phyloP scores from a whole-genome alignment of 2,888 invertebrate genomes.

The Acanthoscelides obtectus region DNA sequence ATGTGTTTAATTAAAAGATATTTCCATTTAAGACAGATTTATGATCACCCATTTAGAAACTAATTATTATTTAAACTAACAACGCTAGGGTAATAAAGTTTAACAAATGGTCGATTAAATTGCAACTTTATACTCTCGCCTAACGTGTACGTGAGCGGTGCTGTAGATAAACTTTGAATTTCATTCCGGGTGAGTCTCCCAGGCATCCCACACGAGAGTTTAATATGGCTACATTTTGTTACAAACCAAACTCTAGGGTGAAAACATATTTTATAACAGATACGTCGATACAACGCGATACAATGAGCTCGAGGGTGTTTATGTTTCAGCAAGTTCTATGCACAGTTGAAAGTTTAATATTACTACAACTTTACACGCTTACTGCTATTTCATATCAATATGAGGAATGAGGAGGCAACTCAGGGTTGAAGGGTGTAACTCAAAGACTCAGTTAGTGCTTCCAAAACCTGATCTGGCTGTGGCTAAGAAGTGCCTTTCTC shows the following conservation, averaged over 20 bases:
- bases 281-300: neutral
- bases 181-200: neutral
- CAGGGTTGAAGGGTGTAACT: too few relatives aligned
- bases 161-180: neutral
- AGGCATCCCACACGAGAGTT: neutral
- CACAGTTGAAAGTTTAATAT: too few relatives aligned
- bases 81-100: neutral
- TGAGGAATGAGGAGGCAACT: too few relatives aligned
- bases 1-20: neutral
- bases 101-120: neutral
- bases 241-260: neutral
- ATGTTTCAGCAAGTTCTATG: too few relatives aligned
- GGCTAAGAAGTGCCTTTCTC: too few relatives aligned
- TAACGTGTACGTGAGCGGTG: neutral
- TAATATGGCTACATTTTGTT: neutral
- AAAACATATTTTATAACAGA: neutral
- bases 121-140: neutral
- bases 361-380: too few relatives aligned
- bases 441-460: too few relatives aligned
- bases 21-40: neutral
- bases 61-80: neutral
- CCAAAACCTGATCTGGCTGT: too few relatives aligned
- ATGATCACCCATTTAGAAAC: neutral
- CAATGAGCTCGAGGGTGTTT: too few relatives aligned
- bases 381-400: too few relatives aligned